Evolutionary conservation across 2,888 invertebrate species (phyloP), one percentile per base, ranked within the genome.

Genomic region (Drosophila monieri): DNA sequence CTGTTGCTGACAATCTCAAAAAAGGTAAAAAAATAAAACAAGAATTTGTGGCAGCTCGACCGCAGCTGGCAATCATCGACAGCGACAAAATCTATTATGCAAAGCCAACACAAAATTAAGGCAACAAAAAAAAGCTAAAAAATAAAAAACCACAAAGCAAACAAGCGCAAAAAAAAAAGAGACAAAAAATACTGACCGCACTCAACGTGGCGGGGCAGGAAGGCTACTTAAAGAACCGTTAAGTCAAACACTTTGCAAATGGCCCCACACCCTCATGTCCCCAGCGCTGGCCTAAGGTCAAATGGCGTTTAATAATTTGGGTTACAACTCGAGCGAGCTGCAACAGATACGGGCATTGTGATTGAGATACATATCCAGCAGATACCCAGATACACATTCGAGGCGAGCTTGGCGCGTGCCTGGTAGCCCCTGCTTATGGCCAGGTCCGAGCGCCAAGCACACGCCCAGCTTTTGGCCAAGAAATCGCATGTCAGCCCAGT

Each of bases 301-400:
- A 86, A 86, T 83, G 80, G 70, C 81, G 79, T 84, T 86, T 84
- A 85, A 84, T 85, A 85, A 84, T 85, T 83, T 83, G 74, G 81
- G 79, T 80, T 86, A 69, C 68, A 25, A 71, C 62, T 44, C 39
- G 39, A 3, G 47, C 35, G 12, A 52, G 30, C 54, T 54, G 60
- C 60, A 60, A 68, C 54, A 55, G 54, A 68, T 51, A 69, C 55
- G 55, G 53, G 52, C 43, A 39, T 10, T 43, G 53, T 21, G 27
- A 27, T 53, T 41, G 9, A 85, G 81, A 81, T 81, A 78, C 73
- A 67, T 73, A 81, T 85, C 81, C 73, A 43, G 69, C 54, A 69
- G 77, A 77, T 80, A 77, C 77, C 61, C 62, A 78, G 75, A 64
- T 69, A 67, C 47, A 15, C 48, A 54, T 83, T 81, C 74, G 71